Evolutionary conservation across 2,888 invertebrate species (phyloP), one percentile per base, ranked within the genome.

Genomic region (Frankliniella intonsa): DNA sequence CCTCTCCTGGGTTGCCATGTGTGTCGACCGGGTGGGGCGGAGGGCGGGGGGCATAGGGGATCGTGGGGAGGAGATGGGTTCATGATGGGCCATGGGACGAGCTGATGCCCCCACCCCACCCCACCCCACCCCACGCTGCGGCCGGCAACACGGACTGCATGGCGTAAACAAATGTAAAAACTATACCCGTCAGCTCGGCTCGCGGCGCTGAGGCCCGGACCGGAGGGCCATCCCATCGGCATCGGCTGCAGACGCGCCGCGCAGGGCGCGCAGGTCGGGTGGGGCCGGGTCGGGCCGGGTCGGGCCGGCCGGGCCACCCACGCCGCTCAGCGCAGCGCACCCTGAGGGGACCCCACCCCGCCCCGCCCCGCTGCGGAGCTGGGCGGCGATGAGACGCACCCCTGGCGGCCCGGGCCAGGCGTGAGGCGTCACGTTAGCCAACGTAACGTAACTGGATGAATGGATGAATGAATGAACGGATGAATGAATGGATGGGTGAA

Each of bases 161-260:
- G 22, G 25, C 25, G 69, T 76, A 76, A 76, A 76, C 69, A 76
- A 38, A 76, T 76, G 69, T 76, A 76, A 76, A 76, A 76, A 76
- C 69, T 76, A 76, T 76, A 76, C 69, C 69, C 38, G 25, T 12
- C 69, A 25, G n/a, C 62, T 14, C 62, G 5, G 62, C n/a, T 62
- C 38, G 38, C 38, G 38, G 38, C 38, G 38, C 38, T 38, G 38
- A 2, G 38, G 38, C 38, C 38, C 38, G 38, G 38, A 2, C 38
- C 38, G 38, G 38, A 38, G 38, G 38, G 38, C 38, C 38, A 38
- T 38, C 38, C 38, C 38, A 38, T 38, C 38, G 38, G 38, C 38
- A 38, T 2, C 38, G 38, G 38, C 38, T 38, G 38, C 38, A 38
- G 38, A n/a, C n/a, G n/a, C n/a, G n/a, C n/a, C 38, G 38, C 38